Base-by-base conservation (phyloP, 2,113 vertebrate genomes). In the Strigops habroptila region DNA sequence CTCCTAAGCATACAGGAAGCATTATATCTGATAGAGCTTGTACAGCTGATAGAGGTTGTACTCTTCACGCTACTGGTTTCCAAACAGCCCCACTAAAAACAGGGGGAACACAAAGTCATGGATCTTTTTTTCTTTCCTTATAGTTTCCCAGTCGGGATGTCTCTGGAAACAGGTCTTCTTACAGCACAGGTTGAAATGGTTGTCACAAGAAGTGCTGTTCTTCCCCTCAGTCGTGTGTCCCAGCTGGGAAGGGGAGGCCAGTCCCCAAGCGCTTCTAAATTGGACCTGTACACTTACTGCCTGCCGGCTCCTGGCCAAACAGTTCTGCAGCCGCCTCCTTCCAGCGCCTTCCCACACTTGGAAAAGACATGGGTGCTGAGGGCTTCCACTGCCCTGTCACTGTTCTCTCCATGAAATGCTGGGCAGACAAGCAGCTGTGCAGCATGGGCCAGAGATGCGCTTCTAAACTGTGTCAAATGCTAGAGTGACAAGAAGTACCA, bases 171-270 rank as follows among this genome's bases (percentile, higher is more conserved):
- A 70, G 14, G 39, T 46, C 53, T 81, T 52, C 31, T 74, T 30
- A 6, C 0, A 28, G 41, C 1, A 0, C 28, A 23, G 64, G 18
- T 52, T 86, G 41, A 53, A 49, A 0, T 19, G n/a, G 39, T 5
- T 60, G 37, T 15, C 1, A 2, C 37, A 23, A 5, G 31, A 44
- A 69, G 16, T 37, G 28, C 17, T 79, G 43, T 17, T 75, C 70
- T 68, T 82, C 30, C 48, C 21, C 33, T 49, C 12, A 13, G 39
- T 49, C 39, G 43, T 43, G 52, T 10, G 12, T 27, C 24, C 46
- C 63, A 59, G 48, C 52, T 46, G 59, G 63, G 62, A 69, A 74
- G 57, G 55, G 21, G n/a, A 75, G 5, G 18, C 27, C 41, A 37
- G 28, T 33, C 24, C 57, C 33, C 2, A 8, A 12, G 65, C 0